Conservation (phyloP, 2,888 invertebrate species). For the Syritta pipiens region DNA sequence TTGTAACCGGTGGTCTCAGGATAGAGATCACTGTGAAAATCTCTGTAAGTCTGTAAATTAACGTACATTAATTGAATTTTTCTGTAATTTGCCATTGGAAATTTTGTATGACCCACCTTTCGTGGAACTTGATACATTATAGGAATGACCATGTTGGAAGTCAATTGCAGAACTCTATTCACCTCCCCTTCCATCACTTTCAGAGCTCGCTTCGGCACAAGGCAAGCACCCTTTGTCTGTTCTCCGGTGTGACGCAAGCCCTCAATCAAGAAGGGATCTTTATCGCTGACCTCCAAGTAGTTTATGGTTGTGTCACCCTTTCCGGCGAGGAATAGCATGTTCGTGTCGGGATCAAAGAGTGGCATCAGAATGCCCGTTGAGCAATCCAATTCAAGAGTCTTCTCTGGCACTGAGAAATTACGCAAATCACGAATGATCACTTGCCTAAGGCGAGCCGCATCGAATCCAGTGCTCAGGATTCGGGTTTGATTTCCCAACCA, state of each 20-base stretch:
- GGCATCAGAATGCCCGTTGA: constrained; percentile 96
- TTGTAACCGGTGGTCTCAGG: constrained; percentile 92
- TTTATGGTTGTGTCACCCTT: constrained; percentile 96
- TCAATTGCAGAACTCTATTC: constrained; percentile 92
- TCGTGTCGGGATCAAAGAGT: constrained; percentile 94
- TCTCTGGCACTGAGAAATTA: constrained; percentile 88
- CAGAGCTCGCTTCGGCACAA: constrained; percentile 94
- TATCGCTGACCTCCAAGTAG: constrained; percentile 93
- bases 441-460: constrained; percentile 91
- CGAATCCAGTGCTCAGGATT: constrained; percentile 94
- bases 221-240: constrained; percentile 95
- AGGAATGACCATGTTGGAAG: constrained; percentile 92
- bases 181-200: constrained; percentile 99
- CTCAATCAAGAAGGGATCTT: constrained; percentile 93
- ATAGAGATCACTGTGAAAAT: constrained; percentile 96
- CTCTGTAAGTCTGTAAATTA: constrained; percentile 90
- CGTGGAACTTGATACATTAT: constrained; percentile 96
- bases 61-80: constrained; percentile 16
- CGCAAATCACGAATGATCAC: constrained; percentile 93
- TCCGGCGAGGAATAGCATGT: constrained; percentile 96
- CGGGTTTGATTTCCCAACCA: constrained; percentile 93
- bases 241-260: constrained; percentile 94
- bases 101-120: constrained; percentile 82
- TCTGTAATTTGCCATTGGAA: background rate
- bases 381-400: constrained; percentile 89